phyloP scores from a whole-genome alignment of 2,113 vertebrate genomes.

The Galemys pyrenaicus region DNA sequence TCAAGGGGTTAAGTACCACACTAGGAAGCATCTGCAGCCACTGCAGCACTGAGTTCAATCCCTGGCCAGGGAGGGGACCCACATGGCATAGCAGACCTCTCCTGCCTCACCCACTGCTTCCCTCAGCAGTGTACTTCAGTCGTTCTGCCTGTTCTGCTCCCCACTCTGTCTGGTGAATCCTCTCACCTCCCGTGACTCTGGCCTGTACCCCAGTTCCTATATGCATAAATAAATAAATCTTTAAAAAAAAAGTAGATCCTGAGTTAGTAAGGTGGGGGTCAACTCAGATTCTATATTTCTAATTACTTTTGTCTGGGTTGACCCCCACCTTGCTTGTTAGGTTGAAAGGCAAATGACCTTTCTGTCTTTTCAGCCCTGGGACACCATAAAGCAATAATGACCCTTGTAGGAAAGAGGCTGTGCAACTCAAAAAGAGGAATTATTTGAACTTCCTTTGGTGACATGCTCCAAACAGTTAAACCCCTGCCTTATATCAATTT shows the following conservation, averaged over 20 bases:
- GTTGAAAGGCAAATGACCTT: neutral
- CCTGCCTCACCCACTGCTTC: no score
- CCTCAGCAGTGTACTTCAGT: no score
- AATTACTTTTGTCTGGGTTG: neutral
- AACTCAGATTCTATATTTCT: neutral
- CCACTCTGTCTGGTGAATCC: no score
- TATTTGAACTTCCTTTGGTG: neutral
- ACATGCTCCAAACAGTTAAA: neutral
- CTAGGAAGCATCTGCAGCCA: no score
- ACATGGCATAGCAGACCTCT: no score
- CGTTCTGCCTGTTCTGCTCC: no score
- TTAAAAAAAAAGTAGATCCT: neutral
- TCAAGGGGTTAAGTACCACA: no score
- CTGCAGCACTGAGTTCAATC: no score
- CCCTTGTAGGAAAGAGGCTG: neutral
- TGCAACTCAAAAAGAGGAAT: conserved; percentile 20
- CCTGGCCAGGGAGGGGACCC: no score
- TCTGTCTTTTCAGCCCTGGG: conserved; percentile 6
- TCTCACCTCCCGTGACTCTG: no score
- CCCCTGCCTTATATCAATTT: neutral
- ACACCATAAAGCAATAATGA: neutral
- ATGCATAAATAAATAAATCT: no score
- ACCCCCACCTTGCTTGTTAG: neutral
- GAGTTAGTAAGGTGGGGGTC: neutral
- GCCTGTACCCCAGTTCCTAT: no score